phyloP scores from a whole-genome alignment of 2,888 invertebrate species.

The Oscheius sp. region DNA sequence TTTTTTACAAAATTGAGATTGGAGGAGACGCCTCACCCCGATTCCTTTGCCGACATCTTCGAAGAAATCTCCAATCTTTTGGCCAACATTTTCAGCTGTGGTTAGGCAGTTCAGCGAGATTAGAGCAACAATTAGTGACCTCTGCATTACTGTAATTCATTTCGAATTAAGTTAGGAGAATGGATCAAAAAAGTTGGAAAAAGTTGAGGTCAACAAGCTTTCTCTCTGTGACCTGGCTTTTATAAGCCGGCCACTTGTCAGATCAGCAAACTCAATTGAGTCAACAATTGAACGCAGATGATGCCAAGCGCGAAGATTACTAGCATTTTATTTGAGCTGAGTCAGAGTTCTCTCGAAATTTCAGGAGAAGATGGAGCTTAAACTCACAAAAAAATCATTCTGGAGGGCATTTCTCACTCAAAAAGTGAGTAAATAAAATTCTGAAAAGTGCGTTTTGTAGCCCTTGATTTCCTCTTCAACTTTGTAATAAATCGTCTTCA shows the following conservation, averaged over 20 bases:
- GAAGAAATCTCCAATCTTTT: not conserved
- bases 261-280: not conserved
- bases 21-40: not conserved
- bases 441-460: no score
- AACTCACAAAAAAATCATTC: no score
- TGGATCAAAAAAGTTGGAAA: not conserved
- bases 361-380: no score
- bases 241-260: slow-evolving; percentile 1
- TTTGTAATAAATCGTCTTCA: no score
- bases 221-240: not conserved
- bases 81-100: slow-evolving; percentile 8
- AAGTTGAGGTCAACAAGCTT: not conserved
- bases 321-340: no score
- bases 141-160: not conserved
- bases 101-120: not conserved
- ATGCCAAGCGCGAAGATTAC: no score
- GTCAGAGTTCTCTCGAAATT: no score
- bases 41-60: not conserved
- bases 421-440: no score
- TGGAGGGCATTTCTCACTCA: no score
- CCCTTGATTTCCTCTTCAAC: no score
- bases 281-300: no score
- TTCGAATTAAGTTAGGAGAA: not conserved
- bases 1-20: not conserved
- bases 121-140: not conserved